Percentiles rank a stretch among this genome's conserved stretches.
These are phyloP conservation scores for Plumapathes pennacea DNA, from an alignment of 92 coral and sea anemone species.

Conservation along the genomic window DNA sequence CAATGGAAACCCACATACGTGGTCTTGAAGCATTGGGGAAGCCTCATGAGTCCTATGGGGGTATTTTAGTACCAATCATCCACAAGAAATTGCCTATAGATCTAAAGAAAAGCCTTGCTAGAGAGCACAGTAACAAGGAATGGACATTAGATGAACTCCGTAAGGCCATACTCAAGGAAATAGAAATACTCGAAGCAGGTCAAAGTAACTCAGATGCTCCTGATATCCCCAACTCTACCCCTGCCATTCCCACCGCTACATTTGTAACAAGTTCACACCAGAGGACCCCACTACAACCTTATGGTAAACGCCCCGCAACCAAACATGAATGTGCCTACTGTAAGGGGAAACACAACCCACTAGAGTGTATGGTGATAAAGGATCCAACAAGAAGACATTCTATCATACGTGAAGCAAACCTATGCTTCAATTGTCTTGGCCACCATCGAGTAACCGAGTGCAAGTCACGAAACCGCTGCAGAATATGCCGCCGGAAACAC, in stretches of 20 bases:
- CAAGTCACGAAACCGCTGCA: slow-evolving; percentile 8
- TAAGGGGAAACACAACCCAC: slow-evolving; percentile 17
- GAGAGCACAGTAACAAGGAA: slow-evolving; percentile 22
- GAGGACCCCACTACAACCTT: not conserved
- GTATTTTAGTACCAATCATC: slow-evolving; percentile 3
- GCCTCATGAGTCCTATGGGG: slow-evolving; percentile 2
- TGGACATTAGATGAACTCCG: slow-evolving; percentile 14
- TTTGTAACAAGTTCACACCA: slow-evolving; percentile 11
- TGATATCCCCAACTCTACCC: not conserved
- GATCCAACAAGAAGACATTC: slow-evolving; percentile 10
- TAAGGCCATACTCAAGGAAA: slow-evolving; percentile 25
- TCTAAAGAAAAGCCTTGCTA: slow-evolving; percentile 18
- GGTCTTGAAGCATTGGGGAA: slow-evolving; percentile 27
- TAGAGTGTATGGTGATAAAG: slow-evolving; percentile 12
- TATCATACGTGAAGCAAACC: not conserved
- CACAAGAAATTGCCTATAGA: slow-evolving; percentile 13
- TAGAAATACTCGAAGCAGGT: slow-evolving; percentile 14
- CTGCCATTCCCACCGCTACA: slow-evolving; percentile 6
- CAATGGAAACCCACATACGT: slow-evolving; percentile 28
- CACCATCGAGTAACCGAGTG: slow-evolving; percentile 19
- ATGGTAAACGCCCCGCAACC: not conserved
- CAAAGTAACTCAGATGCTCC: slow-evolving; percentile 12
- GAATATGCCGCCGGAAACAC: slow-evolving; percentile 17
- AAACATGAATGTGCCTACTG: slow-evolving; percentile 20
- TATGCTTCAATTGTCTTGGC: slow-evolving; percentile 12